phyloP scores from a whole-genome alignment of 2,797 vertebrate genomes.

The Bucorvus abyssinicus region DNA sequence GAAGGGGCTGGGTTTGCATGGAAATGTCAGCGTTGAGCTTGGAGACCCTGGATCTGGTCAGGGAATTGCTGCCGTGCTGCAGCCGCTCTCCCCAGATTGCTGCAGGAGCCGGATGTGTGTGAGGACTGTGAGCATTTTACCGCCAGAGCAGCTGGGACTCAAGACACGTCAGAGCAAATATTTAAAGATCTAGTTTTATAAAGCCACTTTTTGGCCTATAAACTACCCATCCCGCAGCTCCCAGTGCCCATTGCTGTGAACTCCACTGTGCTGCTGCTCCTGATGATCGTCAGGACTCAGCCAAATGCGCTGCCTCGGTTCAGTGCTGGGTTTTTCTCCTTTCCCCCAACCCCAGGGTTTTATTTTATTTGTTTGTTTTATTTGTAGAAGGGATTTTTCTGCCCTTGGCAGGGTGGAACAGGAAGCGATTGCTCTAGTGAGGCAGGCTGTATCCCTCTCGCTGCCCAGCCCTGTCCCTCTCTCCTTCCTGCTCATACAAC shows the following conservation, averaged over 20 bases:
- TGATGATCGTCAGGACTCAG: not conserved
- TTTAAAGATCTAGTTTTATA: constrained; percentile 59
- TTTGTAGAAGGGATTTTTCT: constrained; percentile 39
- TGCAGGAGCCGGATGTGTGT: rapidly evolving
- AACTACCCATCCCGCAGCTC: not conserved
- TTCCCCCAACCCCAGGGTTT: not conserved
- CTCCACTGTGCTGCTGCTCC: not conserved
- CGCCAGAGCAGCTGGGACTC: not conserved
- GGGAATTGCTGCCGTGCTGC: rapidly evolving
- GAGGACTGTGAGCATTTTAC: not conserved
- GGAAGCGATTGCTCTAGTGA: not conserved
- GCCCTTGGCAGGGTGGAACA: not conserved
- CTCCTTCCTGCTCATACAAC: not conserved
- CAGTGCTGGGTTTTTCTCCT: not conserved
- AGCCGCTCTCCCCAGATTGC: not conserved
- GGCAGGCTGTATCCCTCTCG: not conserved
- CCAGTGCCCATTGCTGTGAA: not conserved
- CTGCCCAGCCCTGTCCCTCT: not conserved
- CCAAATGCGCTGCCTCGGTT: not conserved
- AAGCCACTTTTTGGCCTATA: constrained; percentile 22
- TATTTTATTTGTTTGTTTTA: constrained; percentile 11
- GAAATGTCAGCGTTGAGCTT: rapidly evolving
- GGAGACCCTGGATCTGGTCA: not conserved
- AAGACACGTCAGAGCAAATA: constrained; percentile 46
- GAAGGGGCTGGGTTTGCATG: not conserved